Conservation (phyloP, 2,113 vertebrate species). For the Prinia subflava region DNA sequence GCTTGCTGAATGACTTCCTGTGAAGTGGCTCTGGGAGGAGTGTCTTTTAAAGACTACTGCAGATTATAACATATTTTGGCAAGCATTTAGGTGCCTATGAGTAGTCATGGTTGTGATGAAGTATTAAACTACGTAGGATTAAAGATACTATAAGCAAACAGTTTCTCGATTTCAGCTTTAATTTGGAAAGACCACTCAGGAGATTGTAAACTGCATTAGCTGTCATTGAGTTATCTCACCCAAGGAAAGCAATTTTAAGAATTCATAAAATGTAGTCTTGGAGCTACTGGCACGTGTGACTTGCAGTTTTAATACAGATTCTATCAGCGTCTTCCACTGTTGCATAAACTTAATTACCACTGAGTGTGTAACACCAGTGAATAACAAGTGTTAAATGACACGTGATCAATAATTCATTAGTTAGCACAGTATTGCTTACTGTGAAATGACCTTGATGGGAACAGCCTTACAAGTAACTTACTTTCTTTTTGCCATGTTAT, state of each 20-base stretch:
- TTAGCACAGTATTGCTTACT: constrained; percentile 41
- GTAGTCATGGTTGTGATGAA: neutral
- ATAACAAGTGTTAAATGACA: constrained; percentile 57
- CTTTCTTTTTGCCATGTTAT: neutral
- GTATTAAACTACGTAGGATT: neutral
- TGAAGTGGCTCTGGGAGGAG: neutral
- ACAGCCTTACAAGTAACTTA: neutral
- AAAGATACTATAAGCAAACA: neutral
- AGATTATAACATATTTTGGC: neutral
- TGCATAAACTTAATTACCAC: constrained; percentile 60
- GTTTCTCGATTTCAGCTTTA: constrained; percentile 7
- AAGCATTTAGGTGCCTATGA: neutral
- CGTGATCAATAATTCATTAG: constrained; percentile 62
- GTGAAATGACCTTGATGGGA: constrained; percentile 29
- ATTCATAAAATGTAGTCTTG: neutral
- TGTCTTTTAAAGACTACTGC: neutral
- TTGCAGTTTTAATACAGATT: constrained; percentile 33
- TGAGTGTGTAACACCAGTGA: constrained; percentile 27
- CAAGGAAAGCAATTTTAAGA: constrained; percentile 1
- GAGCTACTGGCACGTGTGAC: neutral
- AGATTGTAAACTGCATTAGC: neutral
- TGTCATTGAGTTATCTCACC: neutral
- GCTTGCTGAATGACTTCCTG: neutral
- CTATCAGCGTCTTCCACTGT: constrained; percentile 8
- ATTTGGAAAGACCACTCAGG: neutral